These are phyloP conservation scores for Eretmochelys imbricata DNA, from an alignment of 2,113 vertebrate species.

Conservation along the genomic window DNA sequence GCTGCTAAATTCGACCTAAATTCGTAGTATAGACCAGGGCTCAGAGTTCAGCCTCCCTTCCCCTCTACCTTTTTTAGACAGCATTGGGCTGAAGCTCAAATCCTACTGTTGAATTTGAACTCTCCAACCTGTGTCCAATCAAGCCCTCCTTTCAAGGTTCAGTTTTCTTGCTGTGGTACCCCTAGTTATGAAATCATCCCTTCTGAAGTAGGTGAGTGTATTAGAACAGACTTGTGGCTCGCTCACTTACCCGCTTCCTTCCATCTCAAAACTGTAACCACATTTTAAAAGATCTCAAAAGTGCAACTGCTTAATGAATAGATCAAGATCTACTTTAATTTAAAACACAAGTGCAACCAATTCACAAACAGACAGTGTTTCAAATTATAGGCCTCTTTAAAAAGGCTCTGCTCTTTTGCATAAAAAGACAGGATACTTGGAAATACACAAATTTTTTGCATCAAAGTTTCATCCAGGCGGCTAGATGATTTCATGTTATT, in stretches of 20 bases:
- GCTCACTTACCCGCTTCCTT: neutral
- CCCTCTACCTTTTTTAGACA: neutral
- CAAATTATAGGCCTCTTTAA: conserved; percentile 74
- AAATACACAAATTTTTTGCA: conserved; percentile 75
- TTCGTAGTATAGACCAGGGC: no score
- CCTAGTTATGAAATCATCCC: neutral
- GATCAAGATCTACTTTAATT: conserved; percentile 83
- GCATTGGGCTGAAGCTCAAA: neutral
- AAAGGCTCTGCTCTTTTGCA: conserved; percentile 65
- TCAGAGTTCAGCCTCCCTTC: neutral
- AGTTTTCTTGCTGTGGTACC: neutral
- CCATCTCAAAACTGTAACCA: neutral
- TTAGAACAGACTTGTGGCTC: neutral
- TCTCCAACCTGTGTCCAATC: neutral
- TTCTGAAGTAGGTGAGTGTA: neutral
- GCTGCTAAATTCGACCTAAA: no score
- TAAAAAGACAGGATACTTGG: conserved; percentile 59
- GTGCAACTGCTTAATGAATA: conserved; percentile 51
- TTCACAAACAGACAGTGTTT: conserved; percentile 79
- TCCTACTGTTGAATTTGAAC: neutral
- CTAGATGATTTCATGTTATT: conserved; percentile 70
- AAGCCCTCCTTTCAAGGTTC: neutral
- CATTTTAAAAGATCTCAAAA: conserved; percentile 21
- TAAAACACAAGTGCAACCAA: conserved; percentile 86
- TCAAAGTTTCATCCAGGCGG: conserved; percentile 74